These are phyloP conservation scores for Saturnia pavonia DNA, from an alignment of 2,888 invertebrate genomes.

Conservation along the genomic window DNA sequence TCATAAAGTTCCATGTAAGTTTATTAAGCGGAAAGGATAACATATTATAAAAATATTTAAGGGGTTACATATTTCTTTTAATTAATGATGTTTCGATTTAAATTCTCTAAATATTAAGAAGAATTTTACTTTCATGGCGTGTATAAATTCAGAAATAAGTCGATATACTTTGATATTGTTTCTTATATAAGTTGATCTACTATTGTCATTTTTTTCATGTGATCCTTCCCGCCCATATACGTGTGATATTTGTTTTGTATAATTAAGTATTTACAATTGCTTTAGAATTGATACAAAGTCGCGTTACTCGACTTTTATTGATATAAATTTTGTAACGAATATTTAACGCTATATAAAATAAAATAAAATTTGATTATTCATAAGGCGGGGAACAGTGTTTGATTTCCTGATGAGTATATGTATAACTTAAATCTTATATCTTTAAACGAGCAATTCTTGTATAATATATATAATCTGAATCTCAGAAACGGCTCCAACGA, in stretches of 20 bases:
- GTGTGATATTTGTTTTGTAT: neutral
- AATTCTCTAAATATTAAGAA: no score
- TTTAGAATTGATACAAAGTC: constrained; percentile 9
- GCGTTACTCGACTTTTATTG: neutral
- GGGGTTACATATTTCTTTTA: neutral
- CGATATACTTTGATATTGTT: neutral
- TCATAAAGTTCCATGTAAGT: neutral
- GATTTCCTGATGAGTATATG: neutral
- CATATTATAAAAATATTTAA: neutral
- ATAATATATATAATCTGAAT: no score
- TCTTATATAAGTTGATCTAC: neutral
- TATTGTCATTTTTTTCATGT: constrained; percentile 6
- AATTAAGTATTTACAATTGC: neutral
- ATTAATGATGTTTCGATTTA: neutral
- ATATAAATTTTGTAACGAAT: neutral
- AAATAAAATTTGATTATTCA: neutral
- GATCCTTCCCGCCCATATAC: constrained; percentile 3
- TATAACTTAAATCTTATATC: neutral
- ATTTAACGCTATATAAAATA: neutral
- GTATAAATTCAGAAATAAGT: neutral
- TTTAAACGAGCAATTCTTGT: no score
- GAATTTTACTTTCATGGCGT: neutral
- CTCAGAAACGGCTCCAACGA: no score
- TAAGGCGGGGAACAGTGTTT: neutral
- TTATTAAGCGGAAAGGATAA: constrained; percentile 8